Conservation (phyloP, 2,888 invertebrate genomes). For the Agrotis puta region DNA sequence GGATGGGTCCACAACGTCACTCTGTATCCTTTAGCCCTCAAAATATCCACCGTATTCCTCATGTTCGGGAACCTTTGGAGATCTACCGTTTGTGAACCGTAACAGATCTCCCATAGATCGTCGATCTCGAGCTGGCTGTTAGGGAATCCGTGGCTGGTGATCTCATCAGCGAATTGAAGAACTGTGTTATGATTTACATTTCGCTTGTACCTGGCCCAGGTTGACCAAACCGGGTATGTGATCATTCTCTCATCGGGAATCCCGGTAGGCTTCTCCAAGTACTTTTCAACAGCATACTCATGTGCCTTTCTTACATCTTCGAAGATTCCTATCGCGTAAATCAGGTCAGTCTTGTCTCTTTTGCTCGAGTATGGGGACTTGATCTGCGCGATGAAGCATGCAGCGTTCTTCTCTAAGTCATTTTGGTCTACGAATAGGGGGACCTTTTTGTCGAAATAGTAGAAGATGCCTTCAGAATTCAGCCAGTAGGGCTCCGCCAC, state of each 20-base stretch:
- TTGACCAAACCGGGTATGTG: conserved; percentile 92
- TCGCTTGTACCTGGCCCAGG: conserved; percentile 92
- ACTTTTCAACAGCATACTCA: conserved; percentile 91
- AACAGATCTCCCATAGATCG: conserved; percentile 92
- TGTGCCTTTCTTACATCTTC: conserved; percentile 91
- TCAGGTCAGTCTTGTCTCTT: conserved; percentile 83
- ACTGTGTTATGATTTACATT: conserved; percentile 89
- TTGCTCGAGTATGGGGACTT: conserved; percentile 87
- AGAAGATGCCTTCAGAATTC: conserved; percentile 92
- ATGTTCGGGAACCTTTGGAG: conserved; percentile 90
- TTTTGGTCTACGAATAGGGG: conserved; percentile 93
- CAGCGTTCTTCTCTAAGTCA: conserved; percentile 81
- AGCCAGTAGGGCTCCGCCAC: conserved; percentile 93
- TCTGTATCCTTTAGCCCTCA: conserved; percentile 87
- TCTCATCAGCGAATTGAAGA: conserved; percentile 88
- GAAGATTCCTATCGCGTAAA: conserved; percentile 92
- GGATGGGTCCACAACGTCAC: conserved; percentile 93
- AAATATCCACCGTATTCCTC: conserved; percentile 81
- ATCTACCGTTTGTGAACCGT: conserved; percentile 91
- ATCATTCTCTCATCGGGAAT: conserved; percentile 91
- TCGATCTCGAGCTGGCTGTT: conserved; percentile 92
- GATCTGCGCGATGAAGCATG: conserved; percentile 89
- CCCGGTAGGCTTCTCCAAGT: conserved; percentile 90
- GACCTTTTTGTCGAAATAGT: conserved; percentile 91
- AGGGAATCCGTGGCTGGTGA: conserved; percentile 86